Base-by-base conservation (phyloP, 2,797 vertebrate genomes). In the Danio kyathit region DNA sequence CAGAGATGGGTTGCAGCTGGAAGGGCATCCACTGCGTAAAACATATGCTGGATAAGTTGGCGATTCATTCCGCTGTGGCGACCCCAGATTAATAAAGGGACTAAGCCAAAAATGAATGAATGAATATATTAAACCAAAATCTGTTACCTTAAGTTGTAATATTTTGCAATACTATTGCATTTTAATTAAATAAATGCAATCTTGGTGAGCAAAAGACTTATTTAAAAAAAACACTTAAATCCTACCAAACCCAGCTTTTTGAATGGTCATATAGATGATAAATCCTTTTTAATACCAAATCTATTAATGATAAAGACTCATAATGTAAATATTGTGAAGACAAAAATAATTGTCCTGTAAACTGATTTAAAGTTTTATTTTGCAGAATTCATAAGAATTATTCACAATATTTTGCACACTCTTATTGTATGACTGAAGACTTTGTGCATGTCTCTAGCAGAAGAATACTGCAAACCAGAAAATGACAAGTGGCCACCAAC, bases 311-410 rank as follows among this genome's bases (percentile, higher is more conserved):
- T 46, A 59, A 52, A 54, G 9, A 56, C 72, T 72, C 40, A 21
- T 2, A 54, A 56, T 0, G 4, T 61, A 49, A 17, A 38, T 12
- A 10, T 5, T 10, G 14, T 7, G 0, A 71, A 71, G n/a, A 70
- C 12, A 51, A 14, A 52, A 59, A 54, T 4, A 7, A n/a, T 0
- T 0, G 5, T 12, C 12, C 40, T 79, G 78, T 54, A 64, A 67
- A 51, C 29, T 29, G 69, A 46, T 74, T 61, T 41, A 38, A 77
- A 63, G 16, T 38, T 11, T 85, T 83, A 83, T 85, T 80, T 77
- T 75, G 61, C 51, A 65, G 69, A n/a, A 71, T 84, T 76, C 54
- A 67, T 73, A 48, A 61, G 61, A 54, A 54, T 61, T 69, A 56
- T 79, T 67, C 52, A 64, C 48, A 40, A 43, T 44, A 74, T 43